Evolutionary conservation across 1,140 invertebrate species (phyloP).

Genomic region (Pseudobourletiella spinata): DNA sequence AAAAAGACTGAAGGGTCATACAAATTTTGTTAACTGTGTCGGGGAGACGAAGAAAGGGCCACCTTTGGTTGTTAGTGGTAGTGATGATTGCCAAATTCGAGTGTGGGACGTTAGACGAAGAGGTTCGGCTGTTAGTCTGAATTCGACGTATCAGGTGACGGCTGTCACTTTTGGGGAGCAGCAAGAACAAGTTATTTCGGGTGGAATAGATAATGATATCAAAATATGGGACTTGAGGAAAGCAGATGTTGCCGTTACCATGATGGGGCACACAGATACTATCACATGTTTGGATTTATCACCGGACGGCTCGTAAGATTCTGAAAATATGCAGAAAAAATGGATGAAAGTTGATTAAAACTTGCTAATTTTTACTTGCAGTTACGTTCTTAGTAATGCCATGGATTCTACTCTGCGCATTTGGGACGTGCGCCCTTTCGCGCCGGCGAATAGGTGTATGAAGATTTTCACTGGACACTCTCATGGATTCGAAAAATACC

Average conservation of each 20-base stretch:
- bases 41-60: slow-evolving; percentile 73
- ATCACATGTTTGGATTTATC: slow-evolving; percentile 86
- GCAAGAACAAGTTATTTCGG: slow-evolving; percentile 77
- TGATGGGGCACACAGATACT: slow-evolving; percentile 87
- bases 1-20: slow-evolving; percentile 76
- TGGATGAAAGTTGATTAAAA: not conserved
- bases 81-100: slow-evolving; percentile 89
- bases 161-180: slow-evolving; percentile 93
- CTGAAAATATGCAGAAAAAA: not conserved
- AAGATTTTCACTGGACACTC: slow-evolving; percentile 24
- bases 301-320: slow-evolving; percentile 73
- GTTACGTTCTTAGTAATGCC: slow-evolving; percentile 74
- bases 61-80: slow-evolving; percentile 79
- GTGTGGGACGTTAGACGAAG: slow-evolving; percentile 84
- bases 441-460: slow-evolving; percentile 96
- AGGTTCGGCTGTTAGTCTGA: slow-evolving; percentile 64
- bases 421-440: slow-evolving; percentile 63
- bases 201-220: slow-evolving; percentile 95
- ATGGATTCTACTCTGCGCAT: slow-evolving; percentile 51
- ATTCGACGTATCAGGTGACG: slow-evolving; percentile 76
- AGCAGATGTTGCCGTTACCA: slow-evolving; percentile 71
- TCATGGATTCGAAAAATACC: slow-evolving; percentile 40
- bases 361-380: slow-evolving; percentile 1
- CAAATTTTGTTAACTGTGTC: slow-evolving; percentile 78
- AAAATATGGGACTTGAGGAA: slow-evolving; percentile 97